A percentile compares a stretch with the other conserved stretches of the same genome.
phyloP scores from a whole-genome alignment of 2,797 vertebrate species.

The Typhlichthys subterraneus region DNA sequence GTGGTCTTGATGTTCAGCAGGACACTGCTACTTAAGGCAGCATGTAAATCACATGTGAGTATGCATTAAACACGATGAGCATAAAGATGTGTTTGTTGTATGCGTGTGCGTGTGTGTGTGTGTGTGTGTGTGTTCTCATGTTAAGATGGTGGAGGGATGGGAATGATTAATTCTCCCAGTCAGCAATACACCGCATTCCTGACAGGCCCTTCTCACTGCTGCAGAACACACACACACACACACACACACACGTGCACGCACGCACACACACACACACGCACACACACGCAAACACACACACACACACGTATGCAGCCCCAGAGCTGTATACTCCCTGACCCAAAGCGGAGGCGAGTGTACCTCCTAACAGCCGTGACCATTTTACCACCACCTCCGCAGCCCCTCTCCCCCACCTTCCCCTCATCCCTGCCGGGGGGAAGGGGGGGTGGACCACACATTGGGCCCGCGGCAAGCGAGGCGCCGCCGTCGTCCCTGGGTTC shows the following conservation, averaged over 20 bases:
- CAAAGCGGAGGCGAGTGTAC: constrained; percentile 43
- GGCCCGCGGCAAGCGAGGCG: constrained; percentile 39
- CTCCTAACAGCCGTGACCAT: constrained; percentile 55
- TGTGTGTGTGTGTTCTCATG: constrained; percentile 48
- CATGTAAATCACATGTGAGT: constrained; percentile 46
- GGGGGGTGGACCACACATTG: constrained; percentile 20
- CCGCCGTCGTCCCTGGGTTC: constrained; percentile 14
- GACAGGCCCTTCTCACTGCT: too few relatives aligned
- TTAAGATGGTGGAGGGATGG: background rate
- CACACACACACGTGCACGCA: too few relatives aligned
- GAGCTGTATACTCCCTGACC: constrained; percentile 46
- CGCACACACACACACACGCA: too few relatives aligned
- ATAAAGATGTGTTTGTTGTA: constrained; percentile 14
- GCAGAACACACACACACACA: too few relatives aligned
- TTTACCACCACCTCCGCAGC: constrained; percentile 41
- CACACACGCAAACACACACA: too few relatives aligned
- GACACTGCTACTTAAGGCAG: constrained; percentile 47
- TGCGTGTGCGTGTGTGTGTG: constrained; percentile 27
- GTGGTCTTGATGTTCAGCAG: constrained; percentile 19
- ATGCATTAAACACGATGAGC: constrained; percentile 44
- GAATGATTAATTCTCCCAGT: too few relatives aligned
- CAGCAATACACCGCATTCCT: too few relatives aligned
- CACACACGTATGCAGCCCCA: constrained; percentile 26
- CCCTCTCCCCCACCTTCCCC: too few relatives aligned
- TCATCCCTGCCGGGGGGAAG: too few relatives aligned